These are phyloP conservation scores for Nymphalis c-album DNA, from an alignment of 2,888 invertebrate species.

Conservation along the genomic window DNA sequence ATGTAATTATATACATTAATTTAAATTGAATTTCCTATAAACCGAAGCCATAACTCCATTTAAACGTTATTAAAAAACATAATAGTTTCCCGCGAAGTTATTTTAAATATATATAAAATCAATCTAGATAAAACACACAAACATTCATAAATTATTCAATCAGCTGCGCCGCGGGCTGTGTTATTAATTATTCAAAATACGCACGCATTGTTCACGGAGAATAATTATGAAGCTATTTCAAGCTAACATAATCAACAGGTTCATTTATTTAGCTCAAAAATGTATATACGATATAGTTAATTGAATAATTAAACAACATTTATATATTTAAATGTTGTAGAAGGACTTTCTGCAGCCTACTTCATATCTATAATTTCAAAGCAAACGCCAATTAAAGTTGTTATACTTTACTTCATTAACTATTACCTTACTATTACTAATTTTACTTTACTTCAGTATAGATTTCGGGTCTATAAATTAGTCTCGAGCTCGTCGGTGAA, in stretches of 20 bases:
- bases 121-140: background rate
- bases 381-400: no score
- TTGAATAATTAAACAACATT: background rate
- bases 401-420: no score
- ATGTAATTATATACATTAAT: no score
- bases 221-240: constrained; percentile 10
- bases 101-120: background rate
- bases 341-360: no score
- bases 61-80: background rate
- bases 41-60: background rate
- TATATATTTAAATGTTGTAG: background rate
- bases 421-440: no score
- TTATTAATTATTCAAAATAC: constrained; percentile 7
- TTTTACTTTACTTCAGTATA: no score
- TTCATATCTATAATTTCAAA: no score
- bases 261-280: background rate
- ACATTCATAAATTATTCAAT: constrained; percentile 8
- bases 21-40: no score
- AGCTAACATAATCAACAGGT: constrained; percentile 10
- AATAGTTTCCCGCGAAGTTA: background rate
- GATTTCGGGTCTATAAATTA: no score
- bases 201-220: constrained; percentile 7
- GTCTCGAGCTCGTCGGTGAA: no score
- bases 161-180: background rate
- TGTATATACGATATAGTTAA: background rate